phyloP scores from a whole-genome alignment of 2,888 invertebrate species.

The Ichneumon xanthorius region DNA sequence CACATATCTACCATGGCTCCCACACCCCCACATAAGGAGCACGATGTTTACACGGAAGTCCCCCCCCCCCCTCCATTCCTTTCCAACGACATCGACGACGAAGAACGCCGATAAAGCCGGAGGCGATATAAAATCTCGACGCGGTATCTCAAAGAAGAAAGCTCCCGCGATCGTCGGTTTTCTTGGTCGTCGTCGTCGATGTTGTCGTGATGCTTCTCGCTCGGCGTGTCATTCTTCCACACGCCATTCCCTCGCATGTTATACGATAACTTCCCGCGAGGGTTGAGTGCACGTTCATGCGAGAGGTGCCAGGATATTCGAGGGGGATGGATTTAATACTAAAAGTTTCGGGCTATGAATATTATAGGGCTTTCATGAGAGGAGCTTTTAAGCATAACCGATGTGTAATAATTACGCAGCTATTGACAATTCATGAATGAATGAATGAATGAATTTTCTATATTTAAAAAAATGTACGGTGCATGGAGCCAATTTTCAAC shows the following conservation, averaged over 20 bases:
- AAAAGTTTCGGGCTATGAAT: slow-evolving; percentile 1
- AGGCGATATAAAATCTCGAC: slow-evolving; percentile 59
- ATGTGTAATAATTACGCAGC: not conserved
- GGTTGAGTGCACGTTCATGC: slow-evolving; percentile 10
- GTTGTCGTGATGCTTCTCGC: slow-evolving; percentile 33
- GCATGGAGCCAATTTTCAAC: not conserved
- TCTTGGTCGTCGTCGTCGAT: not conserved
- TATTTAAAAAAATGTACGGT: too few relatives aligned
- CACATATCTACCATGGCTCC: slow-evolving; percentile 47
- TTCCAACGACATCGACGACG: slow-evolving; percentile 16
- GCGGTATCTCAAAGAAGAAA: slow-evolving; percentile 52
- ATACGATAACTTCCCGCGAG: slow-evolving; percentile 47
- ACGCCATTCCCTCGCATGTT: slow-evolving; percentile 55
- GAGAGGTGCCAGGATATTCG: not conserved
- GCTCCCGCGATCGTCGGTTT: slow-evolving; percentile 21
- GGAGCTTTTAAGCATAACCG: not conserved
- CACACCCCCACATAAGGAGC: slow-evolving; percentile 35
- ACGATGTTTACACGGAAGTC: slow-evolving; percentile 60
- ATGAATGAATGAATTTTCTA: not conserved
- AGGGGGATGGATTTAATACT: not conserved
- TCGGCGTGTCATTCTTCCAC: slow-evolving; percentile 50
- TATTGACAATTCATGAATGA: not conserved
- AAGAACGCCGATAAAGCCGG: slow-evolving; percentile 50
- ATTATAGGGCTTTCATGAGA: not conserved
- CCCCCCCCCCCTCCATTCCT: not conserved